phyloP scores from a whole-genome alignment of 1,140 invertebrate species.

The Drosophila santomea region DNA sequence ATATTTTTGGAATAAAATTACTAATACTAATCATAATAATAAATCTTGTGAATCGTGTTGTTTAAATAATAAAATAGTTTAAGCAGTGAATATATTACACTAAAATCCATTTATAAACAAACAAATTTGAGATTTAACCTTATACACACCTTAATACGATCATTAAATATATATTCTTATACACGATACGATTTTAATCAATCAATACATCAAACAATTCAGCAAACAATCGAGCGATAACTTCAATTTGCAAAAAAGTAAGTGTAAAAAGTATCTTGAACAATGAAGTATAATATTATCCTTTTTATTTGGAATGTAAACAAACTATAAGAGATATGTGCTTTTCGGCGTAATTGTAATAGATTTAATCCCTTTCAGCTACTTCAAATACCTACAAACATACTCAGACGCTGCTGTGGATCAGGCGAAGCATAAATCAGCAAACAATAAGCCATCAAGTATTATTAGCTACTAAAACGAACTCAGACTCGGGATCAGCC shows the following conservation, averaged over 20 bases:
- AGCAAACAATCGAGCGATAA: conserved; percentile 62
- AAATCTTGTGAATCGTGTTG: conserved; percentile 43
- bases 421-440: conserved; percentile 15
- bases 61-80: conserved; percentile 39
- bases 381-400: conserved; percentile 67
- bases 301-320: no score
- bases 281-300: no score
- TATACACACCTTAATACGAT: conserved; percentile 39
- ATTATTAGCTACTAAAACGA: conserved; percentile 66
- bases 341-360: neutral
- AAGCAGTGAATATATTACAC: conserved; percentile 13
- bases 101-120: conserved; percentile 25
- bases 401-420: conserved; percentile 71
- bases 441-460: conserved; percentile 61
- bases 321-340: neutral
- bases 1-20: conserved; percentile 71
- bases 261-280: conserved; percentile 1
- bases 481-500: conserved; percentile 31
- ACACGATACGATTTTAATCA: conserved; percentile 66
- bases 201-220: conserved; percentile 70
- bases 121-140: conserved; percentile 45
- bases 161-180: conserved; percentile 56
- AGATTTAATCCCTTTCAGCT: conserved; percentile 22
- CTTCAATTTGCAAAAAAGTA: conserved; percentile 49
- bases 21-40: conserved; percentile 18